Percentiles rank a stretch among this genome's conserved stretches.
Evolutionary conservation across 2,797 vertebrate species (phyloP).

Genomic region (Pipistrellus kuhlii): DNA sequence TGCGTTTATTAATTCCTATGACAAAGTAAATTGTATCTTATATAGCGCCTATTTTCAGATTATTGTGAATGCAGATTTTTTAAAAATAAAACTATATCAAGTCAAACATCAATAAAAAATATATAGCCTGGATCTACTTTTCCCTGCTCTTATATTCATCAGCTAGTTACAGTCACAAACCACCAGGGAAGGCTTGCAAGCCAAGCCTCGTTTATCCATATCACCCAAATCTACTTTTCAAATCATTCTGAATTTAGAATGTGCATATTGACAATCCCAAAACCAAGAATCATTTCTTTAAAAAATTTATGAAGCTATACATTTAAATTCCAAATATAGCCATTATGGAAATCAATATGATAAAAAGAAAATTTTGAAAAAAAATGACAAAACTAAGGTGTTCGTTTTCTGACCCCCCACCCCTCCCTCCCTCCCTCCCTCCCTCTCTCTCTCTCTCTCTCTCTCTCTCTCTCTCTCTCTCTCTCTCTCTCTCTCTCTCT

Average conservation of each 20-base stretch:
- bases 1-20: background rate
- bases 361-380: constrained; percentile 52
- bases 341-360: constrained; percentile 33
- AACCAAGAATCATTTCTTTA: constrained; percentile 53
- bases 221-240: constrained; percentile 37
- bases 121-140: background rate
- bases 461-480: too few species aligned
- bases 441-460: too few species aligned
- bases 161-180: background rate
- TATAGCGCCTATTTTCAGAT: background rate
- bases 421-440: too few species aligned
- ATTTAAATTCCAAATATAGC: constrained; percentile 66
- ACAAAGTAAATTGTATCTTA: constrained; percentile 25
- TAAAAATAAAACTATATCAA: background rate
- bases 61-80: background rate
- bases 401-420: too few species aligned
- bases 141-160: background rate
- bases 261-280: constrained; percentile 29
- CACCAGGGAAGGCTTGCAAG: constrained; percentile 7
- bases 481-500: too few species aligned
- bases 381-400: constrained; percentile 47
- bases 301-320: constrained; percentile 41
- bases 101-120: constrained; percentile 33
- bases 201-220: background rate
- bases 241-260: constrained; percentile 61